These are phyloP conservation scores for Ruditapes philippinarum DNA, from an alignment of 1,140 invertebrate species.

Conservation along the genomic window DNA sequence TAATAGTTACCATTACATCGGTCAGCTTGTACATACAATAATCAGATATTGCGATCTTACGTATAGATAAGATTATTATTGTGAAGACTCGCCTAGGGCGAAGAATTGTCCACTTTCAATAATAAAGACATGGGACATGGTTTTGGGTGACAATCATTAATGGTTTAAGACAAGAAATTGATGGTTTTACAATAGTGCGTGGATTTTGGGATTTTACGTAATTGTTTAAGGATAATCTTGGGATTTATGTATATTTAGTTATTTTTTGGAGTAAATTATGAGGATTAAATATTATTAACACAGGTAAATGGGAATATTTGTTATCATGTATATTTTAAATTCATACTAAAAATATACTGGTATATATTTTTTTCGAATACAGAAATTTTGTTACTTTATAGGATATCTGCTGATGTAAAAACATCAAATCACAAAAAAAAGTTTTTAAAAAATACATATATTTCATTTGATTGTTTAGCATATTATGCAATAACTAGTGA, in stretches of 20 bases:
- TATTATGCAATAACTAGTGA: too few relatives aligned
- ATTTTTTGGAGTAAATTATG: background rate
- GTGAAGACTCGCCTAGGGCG: background rate
- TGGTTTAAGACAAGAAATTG: constrained; percentile 20
- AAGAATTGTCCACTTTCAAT: background rate
- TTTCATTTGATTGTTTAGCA: too few relatives aligned
- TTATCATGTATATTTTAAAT: background rate
- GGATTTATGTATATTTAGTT: background rate
- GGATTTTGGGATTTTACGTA: background rate
- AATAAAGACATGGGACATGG: constrained; percentile 16
- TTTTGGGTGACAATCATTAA: constrained; percentile 11
- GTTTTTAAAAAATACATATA: too few relatives aligned
- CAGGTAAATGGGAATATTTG: constrained; percentile 6
- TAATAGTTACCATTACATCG: constrained; percentile 29
- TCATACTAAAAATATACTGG: too few relatives aligned
- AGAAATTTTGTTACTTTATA: too few relatives aligned
- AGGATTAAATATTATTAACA: constrained; percentile 35
- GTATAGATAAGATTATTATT: background rate
- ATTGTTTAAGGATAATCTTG: constrained; percentile 21
- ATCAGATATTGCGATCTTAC: background rate
- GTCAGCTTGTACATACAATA: constrained; percentile 8
- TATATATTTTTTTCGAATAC: too few relatives aligned
- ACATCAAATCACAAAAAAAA: too few relatives aligned
- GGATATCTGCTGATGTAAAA: too few relatives aligned
- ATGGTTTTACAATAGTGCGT: constrained; percentile 15